These are phyloP conservation scores for Boloria selene DNA, from an alignment of 2,888 invertebrate genomes.

Conservation along the genomic window DNA sequence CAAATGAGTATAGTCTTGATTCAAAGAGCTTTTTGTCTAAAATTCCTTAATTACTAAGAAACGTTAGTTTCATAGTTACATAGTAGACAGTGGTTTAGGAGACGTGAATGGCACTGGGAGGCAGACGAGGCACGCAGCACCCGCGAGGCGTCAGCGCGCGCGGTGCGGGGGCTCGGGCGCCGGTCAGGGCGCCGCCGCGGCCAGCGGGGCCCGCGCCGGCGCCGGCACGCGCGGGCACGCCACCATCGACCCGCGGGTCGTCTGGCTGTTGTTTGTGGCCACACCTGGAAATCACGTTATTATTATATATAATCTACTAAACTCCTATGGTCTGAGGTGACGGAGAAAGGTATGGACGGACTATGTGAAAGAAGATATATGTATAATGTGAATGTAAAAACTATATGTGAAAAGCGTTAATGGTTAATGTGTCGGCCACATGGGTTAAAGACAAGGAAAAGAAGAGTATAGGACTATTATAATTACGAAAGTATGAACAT, in stretches of 20 bases:
- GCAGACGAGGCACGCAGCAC: constrained; percentile 69
- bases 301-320: not conserved
- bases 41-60: not conserved
- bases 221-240: constrained; percentile 86
- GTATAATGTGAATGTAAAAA: no score
- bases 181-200: constrained; percentile 79
- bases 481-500: no score
- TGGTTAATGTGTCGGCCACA: no score
- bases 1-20: no score
- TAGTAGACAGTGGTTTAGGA: constrained; percentile 25
- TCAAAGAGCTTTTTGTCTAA: no score
- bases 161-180: constrained; percentile 64
- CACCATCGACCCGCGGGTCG: constrained; percentile 71
- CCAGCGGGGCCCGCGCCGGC: constrained; percentile 69
- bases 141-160: constrained; percentile 71
- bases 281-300: constrained; percentile 53
- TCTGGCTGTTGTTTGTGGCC: constrained; percentile 60
- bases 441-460: no score
- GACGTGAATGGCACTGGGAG: constrained; percentile 56
- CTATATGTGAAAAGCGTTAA: no score
- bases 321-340: not conserved
- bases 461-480: no score
- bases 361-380: no score
- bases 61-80: constrained; percentile 16
- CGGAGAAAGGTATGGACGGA: no score